Evolutionary conservation across 2,113 vertebrate genomes (phyloP), one percentile per base, ranked within the genome.

Genomic region (Indicator maculatus): DNA sequence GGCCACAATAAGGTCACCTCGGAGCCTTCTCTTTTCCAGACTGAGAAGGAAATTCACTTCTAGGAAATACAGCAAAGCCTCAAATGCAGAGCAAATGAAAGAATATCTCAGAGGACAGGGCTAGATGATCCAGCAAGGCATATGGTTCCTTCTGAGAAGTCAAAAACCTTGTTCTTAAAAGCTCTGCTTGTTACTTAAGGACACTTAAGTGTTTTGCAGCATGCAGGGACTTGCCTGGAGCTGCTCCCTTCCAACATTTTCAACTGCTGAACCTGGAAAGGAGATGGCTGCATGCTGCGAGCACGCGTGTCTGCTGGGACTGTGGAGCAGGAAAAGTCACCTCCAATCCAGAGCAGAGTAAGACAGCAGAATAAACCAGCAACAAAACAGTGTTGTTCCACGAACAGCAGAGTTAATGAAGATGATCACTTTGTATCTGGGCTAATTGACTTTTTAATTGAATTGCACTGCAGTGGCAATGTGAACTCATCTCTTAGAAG

Each of bases 381-480:
- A 93, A 27, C 86, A 93, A 90, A 79, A 70, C 50, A 81, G 88
- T 17, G 88, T 31, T 90, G 21, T 10, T 75, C 83, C 76, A 60
- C 12, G 4, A 93, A 39, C 69, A 81, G 81, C 73, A 93, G 88
- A 21, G 67, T 95, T 96, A 96, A 96, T 94, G 95, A 96, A 94
- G 70, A 27, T 3, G 2, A 96, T 96, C 27, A 6, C 88, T 96
- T 96, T 96, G 92, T 94, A 75, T 96, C 95, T 96, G 90, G 90
- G 92, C 93, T 96, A 96, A 96, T 96, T 96, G 96, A 92, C 92
- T 96, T 96, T 88, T 96, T 96, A 96, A 96, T 96, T 96, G 92
- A 96, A 96, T 92, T 81, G 95, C 27, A 96, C 93, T 93, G 90
- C 86, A 95, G 95, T n/a, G 88, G 92, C 95, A 95, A 71, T 69